A percentile compares a stretch with the other conserved stretches of the same genome.
Evolutionary conservation across 2,797 vertebrate species (phyloP).

Genomic region (Phoeniculus purpureus): DNA sequence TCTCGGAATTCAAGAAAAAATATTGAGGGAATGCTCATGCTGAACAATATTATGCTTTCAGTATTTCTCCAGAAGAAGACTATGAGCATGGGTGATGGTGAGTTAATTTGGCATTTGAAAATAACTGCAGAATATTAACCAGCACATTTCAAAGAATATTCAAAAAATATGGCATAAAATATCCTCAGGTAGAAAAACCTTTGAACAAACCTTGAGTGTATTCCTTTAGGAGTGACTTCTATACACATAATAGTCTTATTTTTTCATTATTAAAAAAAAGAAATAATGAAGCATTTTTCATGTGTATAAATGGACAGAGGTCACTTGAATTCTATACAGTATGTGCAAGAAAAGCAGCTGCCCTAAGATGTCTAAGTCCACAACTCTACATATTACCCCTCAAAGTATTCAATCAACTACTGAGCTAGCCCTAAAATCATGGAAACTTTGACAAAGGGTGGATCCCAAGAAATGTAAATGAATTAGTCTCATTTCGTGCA

Average conservation of each 20-base stretch:
- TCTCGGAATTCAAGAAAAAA: not conserved
- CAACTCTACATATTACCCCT: not conserved
- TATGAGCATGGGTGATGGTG: not conserved
- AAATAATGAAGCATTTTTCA: not conserved
- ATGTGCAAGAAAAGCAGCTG: not conserved
- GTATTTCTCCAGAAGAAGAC: not conserved
- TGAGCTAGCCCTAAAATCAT: slow-evolving; percentile 50
- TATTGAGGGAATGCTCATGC: not conserved
- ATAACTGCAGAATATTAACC: not conserved
- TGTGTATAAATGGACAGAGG: not conserved
- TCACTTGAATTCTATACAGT: slow-evolving; percentile 4
- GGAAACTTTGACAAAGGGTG: slow-evolving; percentile 60
- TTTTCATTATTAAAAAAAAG: not conserved
- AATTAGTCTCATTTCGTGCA: slow-evolving; percentile 71
- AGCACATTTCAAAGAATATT: not conserved
- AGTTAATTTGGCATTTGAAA: not conserved
- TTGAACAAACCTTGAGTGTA: not conserved
- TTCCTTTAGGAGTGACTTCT: not conserved
- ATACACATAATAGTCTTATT: not conserved
- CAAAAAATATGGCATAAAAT: not conserved
- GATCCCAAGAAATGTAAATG: slow-evolving; percentile 63
- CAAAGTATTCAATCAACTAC: slow-evolving; percentile 44
- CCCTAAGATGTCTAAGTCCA: not conserved
- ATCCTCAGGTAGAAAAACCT: not conserved
- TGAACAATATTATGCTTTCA: not conserved